A percentile compares a stretch with the other conserved stretches of the same genome.
These are phyloP conservation scores for Xiphorhynchus elegans DNA, from an alignment of 2,113 vertebrate species.

Conservation along the genomic window DNA sequence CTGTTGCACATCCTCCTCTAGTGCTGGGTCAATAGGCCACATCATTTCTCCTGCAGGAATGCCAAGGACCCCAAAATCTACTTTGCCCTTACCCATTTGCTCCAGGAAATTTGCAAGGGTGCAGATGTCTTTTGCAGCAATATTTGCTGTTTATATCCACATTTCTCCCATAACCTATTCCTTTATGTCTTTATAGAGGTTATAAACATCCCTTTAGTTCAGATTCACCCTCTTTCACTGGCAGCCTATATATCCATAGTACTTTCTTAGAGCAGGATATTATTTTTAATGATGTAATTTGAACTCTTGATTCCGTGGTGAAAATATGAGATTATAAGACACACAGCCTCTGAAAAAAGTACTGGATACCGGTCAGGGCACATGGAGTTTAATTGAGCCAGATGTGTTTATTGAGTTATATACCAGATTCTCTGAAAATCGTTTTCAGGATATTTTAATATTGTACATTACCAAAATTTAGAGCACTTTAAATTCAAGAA, in stretches of 20 bases:
- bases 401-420: not conserved
- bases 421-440: not conserved
- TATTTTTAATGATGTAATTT: slow-evolving; percentile 48
- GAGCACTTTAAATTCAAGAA: not conserved
- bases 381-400: slow-evolving; percentile 34
- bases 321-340: slow-evolving; percentile 51
- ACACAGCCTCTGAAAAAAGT: slow-evolving; percentile 30
- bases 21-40: not conserved
- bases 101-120: not conserved
- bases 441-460: not conserved
- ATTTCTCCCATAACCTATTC: slow-evolving; percentile 1
- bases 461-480: not conserved
- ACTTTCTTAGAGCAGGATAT: not conserved
- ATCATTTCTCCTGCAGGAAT: not conserved
- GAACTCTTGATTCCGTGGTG: slow-evolving; percentile 37
- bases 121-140: not conserved
- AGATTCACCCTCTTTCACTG: not conserved
- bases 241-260: not conserved
- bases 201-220: slow-evolving; percentile 32
- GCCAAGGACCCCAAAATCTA: not conserved
- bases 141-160: slow-evolving; percentile 37
- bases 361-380: not conserved
- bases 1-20: not conserved
- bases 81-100: not conserved
- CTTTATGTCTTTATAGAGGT: slow-evolving; percentile 30